Evolutionary conservation across 2,113 vertebrate genomes (phyloP), one percentile per base, ranked within the genome.

Genomic region (Paradoxurus hermaphroditus): DNA sequence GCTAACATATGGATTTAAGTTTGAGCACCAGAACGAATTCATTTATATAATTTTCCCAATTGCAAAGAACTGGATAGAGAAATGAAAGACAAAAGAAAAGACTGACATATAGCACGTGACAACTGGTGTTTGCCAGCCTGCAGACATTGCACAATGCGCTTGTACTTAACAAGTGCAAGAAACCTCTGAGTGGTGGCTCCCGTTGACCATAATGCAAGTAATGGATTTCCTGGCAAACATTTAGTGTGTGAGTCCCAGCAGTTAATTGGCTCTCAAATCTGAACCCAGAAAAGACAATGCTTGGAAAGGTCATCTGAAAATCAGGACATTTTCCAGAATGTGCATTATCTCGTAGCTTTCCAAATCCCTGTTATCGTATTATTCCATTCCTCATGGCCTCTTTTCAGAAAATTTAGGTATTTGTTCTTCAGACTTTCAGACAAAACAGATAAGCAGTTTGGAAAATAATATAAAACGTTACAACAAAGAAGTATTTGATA

Each of bases 161-260:
- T 81, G 72, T 70, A 51, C 67, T 90, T 94, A 67, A 82, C 86
- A 91, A 97, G 90, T 59, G 27, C 34, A 94, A 39, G 97, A 87
- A 41, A 59, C 81, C 82, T n/a, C 62, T 79, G 73, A 73, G 79
- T 31, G 90, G 68, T 81, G 72, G 56, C 78, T 94, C 53, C 86
- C 29, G 15, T 56, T 96, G 94, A 91, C 92, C 91, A 86, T 12
- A 68, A 82, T 27, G 46, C 59, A 86, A 77, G 83, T 82, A 90
- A 97, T 92, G 86, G 84, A 59, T 95, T 95, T 95, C 92, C 86
- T 97, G 94, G 97, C 96, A 93, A 87, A 73, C 63, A 5, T 86
- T 84, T 39, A 62, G 41, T 75, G 7, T 53, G 39, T 73, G 68
- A 53, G 8, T 56, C 46, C 34, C 78, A 86, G 67, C 13, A 79